phyloP scores from a whole-genome alignment of 2,888 invertebrate genomes.

The Trichogramma dendrolimi region DNA sequence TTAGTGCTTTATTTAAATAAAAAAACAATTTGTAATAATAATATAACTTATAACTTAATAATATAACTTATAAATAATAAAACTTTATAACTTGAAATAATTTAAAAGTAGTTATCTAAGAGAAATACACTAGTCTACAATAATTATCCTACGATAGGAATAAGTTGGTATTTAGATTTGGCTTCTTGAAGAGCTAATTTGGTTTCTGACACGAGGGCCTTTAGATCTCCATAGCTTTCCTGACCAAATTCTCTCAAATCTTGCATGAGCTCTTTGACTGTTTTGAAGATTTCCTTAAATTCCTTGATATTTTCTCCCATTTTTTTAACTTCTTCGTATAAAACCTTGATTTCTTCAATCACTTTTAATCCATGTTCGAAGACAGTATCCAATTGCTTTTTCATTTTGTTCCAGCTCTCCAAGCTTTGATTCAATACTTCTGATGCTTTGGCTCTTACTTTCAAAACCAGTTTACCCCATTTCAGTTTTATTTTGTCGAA shows the following conservation, averaged over 20 bases:
- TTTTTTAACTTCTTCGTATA: not conserved
- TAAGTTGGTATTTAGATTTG: conserved; percentile 33
- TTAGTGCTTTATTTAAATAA: no score
- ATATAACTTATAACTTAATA: no score
- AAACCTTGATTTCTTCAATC: not conserved
- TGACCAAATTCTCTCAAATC: not conserved
- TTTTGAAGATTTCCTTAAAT: not conserved
- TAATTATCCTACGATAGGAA: conserved; percentile 5
- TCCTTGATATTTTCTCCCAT: conserved; percentile 1
- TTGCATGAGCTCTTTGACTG: not conserved
- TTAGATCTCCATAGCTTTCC: conserved; percentile 2
- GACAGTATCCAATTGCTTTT: not conserved
- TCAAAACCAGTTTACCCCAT: not conserved
- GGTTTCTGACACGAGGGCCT: not conserved
- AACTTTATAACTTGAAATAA: no score
- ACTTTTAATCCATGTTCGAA: not conserved
- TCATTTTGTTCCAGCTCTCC: not conserved
- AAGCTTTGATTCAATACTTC: not conserved
- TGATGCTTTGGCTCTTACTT: not conserved
- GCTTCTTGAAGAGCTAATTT: not conserved
- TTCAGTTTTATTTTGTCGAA: conserved; percentile 1
- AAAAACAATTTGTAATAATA: no score
- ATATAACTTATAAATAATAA: no score
- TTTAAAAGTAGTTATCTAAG: no score
- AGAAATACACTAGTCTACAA: no score